Percentiles rank a stretch among this genome's conserved stretches.
phyloP scores from a whole-genome alignment of 2,888 invertebrate species.

The Rapana venosa region DNA sequence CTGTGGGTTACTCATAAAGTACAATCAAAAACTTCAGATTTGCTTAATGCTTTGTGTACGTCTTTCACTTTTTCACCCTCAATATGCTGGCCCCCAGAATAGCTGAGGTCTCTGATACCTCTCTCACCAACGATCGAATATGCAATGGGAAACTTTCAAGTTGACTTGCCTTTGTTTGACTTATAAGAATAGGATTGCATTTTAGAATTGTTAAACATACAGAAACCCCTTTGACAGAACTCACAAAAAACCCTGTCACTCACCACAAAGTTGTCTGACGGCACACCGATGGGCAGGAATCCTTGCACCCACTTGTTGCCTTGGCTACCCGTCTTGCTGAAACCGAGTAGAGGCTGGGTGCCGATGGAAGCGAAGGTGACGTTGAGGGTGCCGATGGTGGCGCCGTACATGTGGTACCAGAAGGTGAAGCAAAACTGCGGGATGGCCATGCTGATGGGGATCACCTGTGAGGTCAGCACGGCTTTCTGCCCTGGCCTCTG shows the following conservation, averaged over 20 bases:
- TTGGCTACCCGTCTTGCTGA: constrained; percentile 59
- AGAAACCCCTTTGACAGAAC: no score
- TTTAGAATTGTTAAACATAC: no score
- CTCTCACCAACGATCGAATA: no score
- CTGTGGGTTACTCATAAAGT: no score
- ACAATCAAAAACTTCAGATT: no score
- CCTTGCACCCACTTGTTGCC: constrained; percentile 70
- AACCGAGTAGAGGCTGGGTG: constrained; percentile 51
- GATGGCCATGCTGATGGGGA: constrained; percentile 46
- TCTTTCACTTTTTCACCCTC: no score
- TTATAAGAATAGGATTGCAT: no score
- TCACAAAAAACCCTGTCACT: constrained; percentile 32
- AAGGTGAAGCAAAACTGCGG: constrained; percentile 79
- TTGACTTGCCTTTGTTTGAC: no score
- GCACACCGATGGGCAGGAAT: constrained; percentile 53
- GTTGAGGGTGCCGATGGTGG: constrained; percentile 62
- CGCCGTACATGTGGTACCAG: constrained; percentile 75
- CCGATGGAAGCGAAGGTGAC: constrained; percentile 55
- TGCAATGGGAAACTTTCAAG: no score
- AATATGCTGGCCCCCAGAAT: no score
- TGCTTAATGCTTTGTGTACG: no score
- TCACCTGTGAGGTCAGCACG: constrained; percentile 61
- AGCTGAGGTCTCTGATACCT: no score
- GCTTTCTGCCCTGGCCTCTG: constrained; percentile 77
- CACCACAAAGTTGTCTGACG: constrained; percentile 60